Conservation (phyloP, 2,888 invertebrate species). For the Drosophila subsilvestris region DNA sequence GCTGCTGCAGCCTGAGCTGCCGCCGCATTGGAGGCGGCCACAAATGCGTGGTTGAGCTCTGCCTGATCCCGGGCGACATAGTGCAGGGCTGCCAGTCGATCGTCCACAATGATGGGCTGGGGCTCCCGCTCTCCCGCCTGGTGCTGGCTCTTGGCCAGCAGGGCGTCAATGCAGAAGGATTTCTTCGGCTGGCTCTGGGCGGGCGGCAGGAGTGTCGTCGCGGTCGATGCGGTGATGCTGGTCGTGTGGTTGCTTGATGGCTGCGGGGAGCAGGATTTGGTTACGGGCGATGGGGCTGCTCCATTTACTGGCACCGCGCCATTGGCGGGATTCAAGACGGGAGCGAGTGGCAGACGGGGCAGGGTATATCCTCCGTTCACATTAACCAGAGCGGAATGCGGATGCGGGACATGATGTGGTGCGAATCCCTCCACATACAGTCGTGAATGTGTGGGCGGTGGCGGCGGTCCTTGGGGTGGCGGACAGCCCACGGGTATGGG, state of each 20-base stretch:
- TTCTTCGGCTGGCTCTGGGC: slow-evolving; percentile 85
- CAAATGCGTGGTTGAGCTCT: slow-evolving; percentile 71
- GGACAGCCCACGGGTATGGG: slow-evolving; percentile 62
- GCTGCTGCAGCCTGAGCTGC: slow-evolving; percentile 51
- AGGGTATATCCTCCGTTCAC: slow-evolving; percentile 68
- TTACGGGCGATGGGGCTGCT: slow-evolving; percentile 34
- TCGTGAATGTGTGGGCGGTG: slow-evolving; percentile 53
- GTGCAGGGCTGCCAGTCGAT: slow-evolving; percentile 74
- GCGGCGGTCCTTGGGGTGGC: slow-evolving; percentile 10
- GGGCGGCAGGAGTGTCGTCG: slow-evolving; percentile 35
- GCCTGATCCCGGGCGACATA: slow-evolving; percentile 78
- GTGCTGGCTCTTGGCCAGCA: slow-evolving; percentile 88
- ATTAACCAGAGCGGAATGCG: slow-evolving; percentile 61
- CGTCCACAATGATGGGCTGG: slow-evolving; percentile 62
- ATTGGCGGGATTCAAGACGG: slow-evolving; percentile 62
- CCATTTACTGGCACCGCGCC: slow-evolving; percentile 6
- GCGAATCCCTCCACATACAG: slow-evolving; percentile 65
- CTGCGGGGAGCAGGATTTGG: slow-evolving; percentile 24
- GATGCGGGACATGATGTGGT: slow-evolving; percentile 69
- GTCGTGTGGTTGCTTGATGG: slow-evolving; percentile 21
- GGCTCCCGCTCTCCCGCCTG: slow-evolving; percentile 59
- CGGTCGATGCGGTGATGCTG: slow-evolving; percentile 26
- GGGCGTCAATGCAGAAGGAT: slow-evolving; percentile 95
- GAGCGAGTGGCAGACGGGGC: slow-evolving; percentile 74
- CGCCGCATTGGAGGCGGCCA: slow-evolving; percentile 72